Conservation (phyloP, 30 jellyfish, hydroid and myxozoan species). For the Morbakka virulenta region DNA sequence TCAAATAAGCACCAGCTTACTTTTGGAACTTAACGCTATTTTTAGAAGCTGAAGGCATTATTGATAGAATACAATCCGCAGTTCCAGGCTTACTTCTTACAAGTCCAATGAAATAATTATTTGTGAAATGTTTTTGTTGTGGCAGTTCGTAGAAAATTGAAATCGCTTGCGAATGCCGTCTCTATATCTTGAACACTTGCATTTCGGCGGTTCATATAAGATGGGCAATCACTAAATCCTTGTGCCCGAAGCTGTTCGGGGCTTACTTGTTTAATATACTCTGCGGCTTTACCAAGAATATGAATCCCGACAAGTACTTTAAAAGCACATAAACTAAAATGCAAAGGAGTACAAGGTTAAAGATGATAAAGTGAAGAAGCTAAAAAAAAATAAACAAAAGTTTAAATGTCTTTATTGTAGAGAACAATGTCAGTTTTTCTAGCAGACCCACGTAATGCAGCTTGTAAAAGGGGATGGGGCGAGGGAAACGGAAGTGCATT, state of each 20-base stretch:
- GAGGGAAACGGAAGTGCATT: too few relatives aligned
- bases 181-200: slow-evolving; percentile 45
- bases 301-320: slow-evolving; percentile 75
- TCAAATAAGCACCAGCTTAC: too few relatives aligned
- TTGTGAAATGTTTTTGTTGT: too few relatives aligned
- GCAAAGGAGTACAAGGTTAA: neutral
- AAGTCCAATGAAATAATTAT: too few relatives aligned
- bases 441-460: too few relatives aligned
- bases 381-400: neutral
- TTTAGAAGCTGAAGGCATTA: too few relatives aligned
- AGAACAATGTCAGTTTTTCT: too few relatives aligned
- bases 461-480: too few relatives aligned
- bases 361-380: neutral
- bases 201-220: neutral
- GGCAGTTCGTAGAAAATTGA: neutral
- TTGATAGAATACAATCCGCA: too few relatives aligned
- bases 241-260: slow-evolving; percentile 19
- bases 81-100: too few relatives aligned
- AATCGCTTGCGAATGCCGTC: slow-evolving; percentile 22
- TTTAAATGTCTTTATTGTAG: neutral
- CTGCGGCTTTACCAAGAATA: slow-evolving; percentile 81
- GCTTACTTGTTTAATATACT: slow-evolving; percentile 32
- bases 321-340: slow-evolving; percentile 81
- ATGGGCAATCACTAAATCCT: neutral
- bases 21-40: too few relatives aligned